Evolutionary conservation across 2,113 vertebrate genomes (phyloP).

Genomic region (Pseudopodoces humilis): DNA sequence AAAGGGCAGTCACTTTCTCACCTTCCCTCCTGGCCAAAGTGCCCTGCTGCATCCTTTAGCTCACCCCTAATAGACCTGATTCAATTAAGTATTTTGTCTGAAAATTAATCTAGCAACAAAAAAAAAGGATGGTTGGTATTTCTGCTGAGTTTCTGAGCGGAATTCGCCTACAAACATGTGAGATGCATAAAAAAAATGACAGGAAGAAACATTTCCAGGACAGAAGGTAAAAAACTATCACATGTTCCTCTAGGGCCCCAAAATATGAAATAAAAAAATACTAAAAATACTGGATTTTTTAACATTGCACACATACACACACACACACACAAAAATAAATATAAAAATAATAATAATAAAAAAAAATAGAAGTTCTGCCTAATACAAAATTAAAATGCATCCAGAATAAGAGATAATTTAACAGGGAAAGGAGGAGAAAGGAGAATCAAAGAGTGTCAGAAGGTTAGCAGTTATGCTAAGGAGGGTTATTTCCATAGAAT

Average conservation of each 20-base stretch:
- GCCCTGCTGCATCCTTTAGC: neutral
- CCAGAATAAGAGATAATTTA: neutral
- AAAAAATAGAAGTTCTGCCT: neutral
- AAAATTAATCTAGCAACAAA: neutral
- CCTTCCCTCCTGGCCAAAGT: neutral
- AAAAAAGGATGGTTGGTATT: neutral
- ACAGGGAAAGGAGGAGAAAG: neutral
- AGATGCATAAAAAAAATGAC: neutral
- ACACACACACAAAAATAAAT: neutral
- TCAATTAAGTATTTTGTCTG: neutral
- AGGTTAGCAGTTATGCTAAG: neutral
- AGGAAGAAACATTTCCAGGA: neutral
- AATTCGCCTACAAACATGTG: neutral
- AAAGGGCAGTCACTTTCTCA: neutral
- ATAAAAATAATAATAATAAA: no score
- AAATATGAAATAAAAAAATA: neutral
- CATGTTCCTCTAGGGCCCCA: neutral
- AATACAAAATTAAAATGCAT: neutral
- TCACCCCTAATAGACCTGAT: neutral
- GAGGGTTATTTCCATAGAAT: neutral
- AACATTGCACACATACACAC: neutral
- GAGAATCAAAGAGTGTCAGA: neutral
- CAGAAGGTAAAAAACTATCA: neutral
- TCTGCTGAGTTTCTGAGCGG: neutral
- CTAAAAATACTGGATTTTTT: neutral